Conservation (phyloP, 2,797 vertebrate genomes). For the Serranus cabrilla region DNA sequence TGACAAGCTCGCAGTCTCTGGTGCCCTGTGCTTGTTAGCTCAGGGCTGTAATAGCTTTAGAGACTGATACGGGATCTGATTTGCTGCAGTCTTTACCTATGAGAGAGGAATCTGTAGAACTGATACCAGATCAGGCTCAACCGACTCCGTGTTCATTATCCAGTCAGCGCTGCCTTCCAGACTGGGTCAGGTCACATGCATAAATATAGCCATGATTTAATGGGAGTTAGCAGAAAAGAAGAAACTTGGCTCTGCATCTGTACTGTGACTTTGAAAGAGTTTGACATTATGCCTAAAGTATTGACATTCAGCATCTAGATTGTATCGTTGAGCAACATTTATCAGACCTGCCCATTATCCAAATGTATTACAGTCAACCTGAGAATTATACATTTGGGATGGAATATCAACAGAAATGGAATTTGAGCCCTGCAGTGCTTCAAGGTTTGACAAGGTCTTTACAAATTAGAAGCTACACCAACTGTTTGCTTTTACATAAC, state of each 20-base stretch:
- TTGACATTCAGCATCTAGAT: conserved; percentile 10
- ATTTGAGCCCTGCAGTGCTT: neutral
- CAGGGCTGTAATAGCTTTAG: conserved; percentile 20
- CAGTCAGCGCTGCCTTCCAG: conserved; percentile 29
- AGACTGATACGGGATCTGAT: conserved; percentile 18
- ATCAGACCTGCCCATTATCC: too few species aligned
- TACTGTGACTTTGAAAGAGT: conserved; percentile 5
- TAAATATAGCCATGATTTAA: conserved; percentile 23
- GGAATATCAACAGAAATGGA: conserved; percentile 6
- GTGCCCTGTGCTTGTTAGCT: conserved; percentile 46
- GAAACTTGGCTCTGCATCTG: neutral
- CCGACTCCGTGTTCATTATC: conserved; percentile 43
- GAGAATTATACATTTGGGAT: neutral
- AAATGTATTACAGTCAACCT: neutral
- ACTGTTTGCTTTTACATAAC: too few species aligned
- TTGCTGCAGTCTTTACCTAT: conserved; percentile 6
- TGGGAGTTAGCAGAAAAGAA: neutral
- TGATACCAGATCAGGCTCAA: conserved; percentile 21
- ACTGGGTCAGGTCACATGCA: conserved; percentile 34
- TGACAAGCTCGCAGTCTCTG: conserved; percentile 16
- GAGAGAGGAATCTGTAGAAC: conserved; percentile 1
- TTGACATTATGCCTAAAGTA: conserved; percentile 7
- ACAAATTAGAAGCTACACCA: neutral
- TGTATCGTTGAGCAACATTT: neutral
- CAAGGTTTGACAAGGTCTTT: neutral